phyloP scores from a whole-genome alignment of 2,113 vertebrate genomes.

The Cariama cristata region DNA sequence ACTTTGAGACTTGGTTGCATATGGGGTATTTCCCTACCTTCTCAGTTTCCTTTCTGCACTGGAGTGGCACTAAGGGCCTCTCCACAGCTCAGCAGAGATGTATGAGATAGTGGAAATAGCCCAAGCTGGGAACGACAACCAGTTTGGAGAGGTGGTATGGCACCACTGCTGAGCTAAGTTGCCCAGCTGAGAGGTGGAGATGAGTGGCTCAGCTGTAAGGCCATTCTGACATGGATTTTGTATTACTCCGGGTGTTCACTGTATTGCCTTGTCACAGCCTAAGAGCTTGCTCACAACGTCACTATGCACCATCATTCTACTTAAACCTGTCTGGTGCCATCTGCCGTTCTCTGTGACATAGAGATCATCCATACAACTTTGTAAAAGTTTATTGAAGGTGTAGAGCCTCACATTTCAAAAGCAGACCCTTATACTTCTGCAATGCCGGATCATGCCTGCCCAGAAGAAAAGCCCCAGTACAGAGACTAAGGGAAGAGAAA shows the following conservation, averaged over 20 bases:
- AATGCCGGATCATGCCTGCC: background rate
- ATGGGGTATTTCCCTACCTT: background rate
- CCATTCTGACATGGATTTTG: rapidly evolving
- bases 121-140: background rate
- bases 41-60: background rate
- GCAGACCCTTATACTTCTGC: rapidly evolving
- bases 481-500: background rate
- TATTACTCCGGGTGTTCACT: background rate
- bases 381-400: background rate
- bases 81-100: background rate
- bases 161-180: background rate
- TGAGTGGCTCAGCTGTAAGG: background rate
- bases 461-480: background rate
- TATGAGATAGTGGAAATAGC: background rate
- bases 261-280: background rate
- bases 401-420: background rate
- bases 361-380: background rate
- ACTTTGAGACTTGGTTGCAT: background rate
- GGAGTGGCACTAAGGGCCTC: background rate
- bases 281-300: background rate
- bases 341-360: background rate
- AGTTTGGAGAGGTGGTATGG: background rate
- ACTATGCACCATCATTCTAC: background rate
- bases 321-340: background rate
- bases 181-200: background rate